A percentile compares a stretch with the other conserved stretches of the same genome.
Evolutionary conservation across 2,888 invertebrate genomes (phyloP).

Genomic region (Aelia acuminata): DNA sequence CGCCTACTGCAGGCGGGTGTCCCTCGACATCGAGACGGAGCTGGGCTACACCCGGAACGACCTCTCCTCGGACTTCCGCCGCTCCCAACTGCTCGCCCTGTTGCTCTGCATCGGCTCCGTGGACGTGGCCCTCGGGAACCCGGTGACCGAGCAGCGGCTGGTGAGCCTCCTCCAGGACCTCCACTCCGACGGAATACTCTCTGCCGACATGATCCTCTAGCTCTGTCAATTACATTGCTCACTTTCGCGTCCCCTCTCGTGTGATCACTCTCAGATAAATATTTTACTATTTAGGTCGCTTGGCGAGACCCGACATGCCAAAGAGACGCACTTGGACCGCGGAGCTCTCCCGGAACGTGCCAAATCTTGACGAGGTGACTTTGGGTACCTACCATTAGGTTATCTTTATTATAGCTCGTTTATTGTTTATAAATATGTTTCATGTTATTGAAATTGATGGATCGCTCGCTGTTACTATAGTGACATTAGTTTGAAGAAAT

Average conservation of each 20-base stretch:
- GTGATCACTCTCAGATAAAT: constrained; percentile 52
- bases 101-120: constrained; percentile 85
- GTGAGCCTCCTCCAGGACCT: constrained; percentile 83
- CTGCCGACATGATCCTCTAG: constrained; percentile 69
- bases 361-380: background rate
- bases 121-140: constrained; percentile 84
- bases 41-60: constrained; percentile 73
- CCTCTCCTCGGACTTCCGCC: constrained; percentile 74
- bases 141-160: constrained; percentile 81
- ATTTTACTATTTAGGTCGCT: constrained; percentile 50
- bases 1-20: constrained; percentile 74
- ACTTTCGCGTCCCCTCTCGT: constrained; percentile 52
- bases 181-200: constrained; percentile 79
- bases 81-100: constrained; percentile 82
- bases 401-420: constrained; percentile 52
- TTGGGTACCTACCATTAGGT: constrained; percentile 50
- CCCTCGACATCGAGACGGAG: constrained; percentile 75
- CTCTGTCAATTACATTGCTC: constrained; percentile 58
- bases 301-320: constrained; percentile 3
- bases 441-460: background rate
- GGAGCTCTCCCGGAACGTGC: constrained; percentile 8
- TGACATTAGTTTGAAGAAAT: background rate
- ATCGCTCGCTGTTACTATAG: constrained; percentile 50
- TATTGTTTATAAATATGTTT: constrained; percentile 26
- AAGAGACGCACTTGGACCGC: constrained; percentile 10